phyloP scores from a whole-genome alignment of 1,140 invertebrate species.

The Drosophila subpulchrella region DNA sequence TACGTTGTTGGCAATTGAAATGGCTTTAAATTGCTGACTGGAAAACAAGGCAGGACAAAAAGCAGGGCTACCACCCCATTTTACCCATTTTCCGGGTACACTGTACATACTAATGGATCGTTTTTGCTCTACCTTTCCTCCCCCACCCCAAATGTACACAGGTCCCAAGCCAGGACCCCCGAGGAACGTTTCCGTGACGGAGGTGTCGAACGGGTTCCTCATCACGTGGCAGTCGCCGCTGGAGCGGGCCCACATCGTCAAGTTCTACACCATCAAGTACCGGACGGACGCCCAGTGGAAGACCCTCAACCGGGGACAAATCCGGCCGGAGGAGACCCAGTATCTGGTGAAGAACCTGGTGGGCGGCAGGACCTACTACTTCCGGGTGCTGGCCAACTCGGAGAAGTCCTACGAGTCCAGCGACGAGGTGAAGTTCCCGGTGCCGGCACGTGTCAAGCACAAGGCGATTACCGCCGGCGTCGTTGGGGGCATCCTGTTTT shows the following conservation, averaged over 20 bases:
- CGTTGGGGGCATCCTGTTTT: slow-evolving; percentile 97
- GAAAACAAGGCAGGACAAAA: slow-evolving; percentile 36
- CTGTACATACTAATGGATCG: slow-evolving; percentile 40
- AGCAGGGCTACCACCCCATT: background rate
- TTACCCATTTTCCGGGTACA: background rate
- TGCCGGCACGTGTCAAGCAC: slow-evolving; percentile 94
- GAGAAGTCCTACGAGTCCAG: slow-evolving; percentile 92
- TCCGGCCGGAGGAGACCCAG: slow-evolving; percentile 93
- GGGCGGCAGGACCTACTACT: slow-evolving; percentile 94
- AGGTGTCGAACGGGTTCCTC: slow-evolving; percentile 93
- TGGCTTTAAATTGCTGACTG: slow-evolving; percentile 35
- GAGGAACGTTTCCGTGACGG: slow-evolving; percentile 93
- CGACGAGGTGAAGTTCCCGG: slow-evolving; percentile 93
- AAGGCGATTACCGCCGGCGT: slow-evolving; percentile 97
- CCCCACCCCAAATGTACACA: slow-evolving; percentile 75
- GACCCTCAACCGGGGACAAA: slow-evolving; percentile 93
- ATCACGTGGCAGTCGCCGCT: slow-evolving; percentile 95
- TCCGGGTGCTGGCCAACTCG: slow-evolving; percentile 94
- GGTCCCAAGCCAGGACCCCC: slow-evolving; percentile 95
- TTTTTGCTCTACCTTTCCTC: background rate
- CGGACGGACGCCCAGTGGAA: slow-evolving; percentile 94
- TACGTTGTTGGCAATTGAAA: slow-evolving; percentile 14
- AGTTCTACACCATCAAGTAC: slow-evolving; percentile 96
- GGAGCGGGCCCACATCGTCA: slow-evolving; percentile 91
- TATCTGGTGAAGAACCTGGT: slow-evolving; percentile 96